Conservation (phyloP, 2,888 invertebrate species). For the Sialis lutaria region DNA sequence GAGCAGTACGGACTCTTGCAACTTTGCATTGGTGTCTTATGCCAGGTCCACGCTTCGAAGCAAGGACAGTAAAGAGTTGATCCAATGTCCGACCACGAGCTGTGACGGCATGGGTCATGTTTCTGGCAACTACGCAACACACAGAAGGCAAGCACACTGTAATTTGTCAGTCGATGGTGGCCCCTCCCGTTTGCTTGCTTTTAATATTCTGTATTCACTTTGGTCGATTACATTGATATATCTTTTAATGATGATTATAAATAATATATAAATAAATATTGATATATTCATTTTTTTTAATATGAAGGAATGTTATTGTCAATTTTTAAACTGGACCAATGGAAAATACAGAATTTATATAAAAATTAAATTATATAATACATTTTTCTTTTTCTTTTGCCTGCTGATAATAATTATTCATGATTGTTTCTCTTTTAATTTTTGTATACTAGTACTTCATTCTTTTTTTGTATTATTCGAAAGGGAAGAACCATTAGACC, state of each 20-base stretch:
- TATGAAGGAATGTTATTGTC: no score
- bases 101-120: constrained; percentile 81
- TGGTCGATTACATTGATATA: background rate
- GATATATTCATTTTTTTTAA: no score
- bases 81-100: constrained; percentile 62
- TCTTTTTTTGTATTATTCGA: background rate
- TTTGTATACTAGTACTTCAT: background rate
- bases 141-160: constrained; percentile 57
- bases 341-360: no score
- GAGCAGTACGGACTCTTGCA: constrained; percentile 3
- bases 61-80: constrained; percentile 54
- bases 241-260: no score
- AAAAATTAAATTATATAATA: no score
- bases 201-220: background rate
- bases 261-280: no score
- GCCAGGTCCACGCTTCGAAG: constrained; percentile 27
- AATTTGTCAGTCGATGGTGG: background rate
- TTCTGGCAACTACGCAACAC: constrained; percentile 77
- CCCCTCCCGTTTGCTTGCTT: background rate
- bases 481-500: constrained; percentile 4
- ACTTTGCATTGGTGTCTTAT: background rate
- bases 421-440: background rate
- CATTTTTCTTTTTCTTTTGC: no score
- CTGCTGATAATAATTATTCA: no score
- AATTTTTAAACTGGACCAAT: no score